Conservation (phyloP, 1,140 invertebrate genomes). For the Stegodyphus dumicola region DNA sequence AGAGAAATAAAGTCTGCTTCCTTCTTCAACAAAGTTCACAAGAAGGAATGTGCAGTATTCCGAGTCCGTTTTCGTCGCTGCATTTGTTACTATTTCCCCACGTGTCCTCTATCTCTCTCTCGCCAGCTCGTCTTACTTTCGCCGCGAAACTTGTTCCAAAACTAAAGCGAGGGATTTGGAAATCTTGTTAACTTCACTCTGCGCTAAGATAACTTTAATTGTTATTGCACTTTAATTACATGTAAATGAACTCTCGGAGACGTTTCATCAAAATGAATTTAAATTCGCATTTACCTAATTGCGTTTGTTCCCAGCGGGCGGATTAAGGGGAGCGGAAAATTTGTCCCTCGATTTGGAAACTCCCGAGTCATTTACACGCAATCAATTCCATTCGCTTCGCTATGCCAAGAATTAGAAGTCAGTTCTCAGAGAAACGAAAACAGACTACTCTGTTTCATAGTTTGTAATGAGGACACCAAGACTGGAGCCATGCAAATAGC, state of each 20-base stretch:
- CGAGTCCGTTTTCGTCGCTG: too few relatives aligned
- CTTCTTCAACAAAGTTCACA: too few relatives aligned
- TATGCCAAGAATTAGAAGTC: conserved; percentile 21
- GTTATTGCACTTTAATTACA: conserved; percentile 48
- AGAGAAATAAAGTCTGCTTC: too few relatives aligned
- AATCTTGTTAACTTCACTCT: conserved; percentile 21
- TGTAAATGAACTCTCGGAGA: conserved; percentile 36
- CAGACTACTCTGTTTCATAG: too few relatives aligned
- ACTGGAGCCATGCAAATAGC: too few relatives aligned
- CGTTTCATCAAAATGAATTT: conserved; percentile 45
- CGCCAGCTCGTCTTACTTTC: too few relatives aligned
- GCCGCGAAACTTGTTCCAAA: too few relatives aligned
- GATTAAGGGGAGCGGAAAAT: neutral
- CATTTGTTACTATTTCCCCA: too few relatives aligned
- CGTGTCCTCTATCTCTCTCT: too few relatives aligned
- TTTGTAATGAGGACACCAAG: too few relatives aligned
- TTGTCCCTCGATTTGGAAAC: neutral
- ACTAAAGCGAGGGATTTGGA: neutral
- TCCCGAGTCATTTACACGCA: conserved; percentile 27
- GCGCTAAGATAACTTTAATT: conserved; percentile 41
- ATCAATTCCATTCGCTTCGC: conserved; percentile 31
- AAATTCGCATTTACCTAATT: conserved; percentile 55
- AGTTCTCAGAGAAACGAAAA: neutral
- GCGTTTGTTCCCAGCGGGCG: conserved; percentile 31
- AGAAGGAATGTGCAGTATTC: too few relatives aligned